Evolutionary conservation across 2,113 vertebrate species (phyloP), one percentile per base, ranked within the genome.

Genomic region (Entomyzon cyanotis): DNA sequence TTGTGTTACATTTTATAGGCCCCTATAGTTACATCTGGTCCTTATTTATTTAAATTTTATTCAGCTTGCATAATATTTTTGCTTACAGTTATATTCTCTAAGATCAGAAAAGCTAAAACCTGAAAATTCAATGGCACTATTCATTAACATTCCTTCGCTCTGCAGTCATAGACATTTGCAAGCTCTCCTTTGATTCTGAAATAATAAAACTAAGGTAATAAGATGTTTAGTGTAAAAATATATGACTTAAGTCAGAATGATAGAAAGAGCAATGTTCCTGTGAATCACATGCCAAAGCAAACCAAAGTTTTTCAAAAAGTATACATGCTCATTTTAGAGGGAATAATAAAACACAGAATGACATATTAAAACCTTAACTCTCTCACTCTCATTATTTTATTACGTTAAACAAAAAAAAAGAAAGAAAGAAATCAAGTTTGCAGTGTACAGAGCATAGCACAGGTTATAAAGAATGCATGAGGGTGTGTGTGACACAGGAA

Each of bases 201-300:
- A 97, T 97, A 97, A 97, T 97, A 98, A 97, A 97, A 94, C 94
- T 93, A 97, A 97, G 96, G 97, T 97, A 98, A 97, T 97, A 97
- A 97, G 96, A 97, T 97, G 97, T 98, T 98, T 98, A 97, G 96
- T 98, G 92, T 97, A 97, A 98, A 98, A 98, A 98, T 97, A 97
- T 96, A 97, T 98, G 97, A 98, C 96, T 97, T 96, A 97, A 97
- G 96, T 96, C 93, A 93, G 92, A 98, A 96, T 89, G 97, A 97
- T 97, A 97, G 97, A 97, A 96, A 75, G 95, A 86, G 86, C 90
- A 82, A 88, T 78, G 96, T 84, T 97, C 94, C 94, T 96, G 69
- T 94, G 95, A 94, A 94, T 96, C 91, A 80, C 63, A 27, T n/a
- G 94, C 95, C 97, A 98, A 97, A 97, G 95, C 92, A 96, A 98